Evolutionary conservation across 1,140 invertebrate species (phyloP).

Genomic region (Pseudomyrmex pallidus): DNA sequence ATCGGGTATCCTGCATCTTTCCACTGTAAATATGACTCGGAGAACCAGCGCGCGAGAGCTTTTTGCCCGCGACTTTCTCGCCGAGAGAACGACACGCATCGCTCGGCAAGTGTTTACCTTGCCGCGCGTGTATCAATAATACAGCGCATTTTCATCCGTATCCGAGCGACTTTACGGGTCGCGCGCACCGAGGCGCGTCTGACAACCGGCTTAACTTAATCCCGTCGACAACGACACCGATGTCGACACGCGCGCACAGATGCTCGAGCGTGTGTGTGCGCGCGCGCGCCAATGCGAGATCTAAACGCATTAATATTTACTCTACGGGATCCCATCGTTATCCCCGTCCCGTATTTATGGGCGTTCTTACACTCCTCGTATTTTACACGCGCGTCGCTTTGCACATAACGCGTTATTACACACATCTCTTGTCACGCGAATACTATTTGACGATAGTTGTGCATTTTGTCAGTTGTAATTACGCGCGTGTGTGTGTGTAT

Average conservation of each 20-base stretch:
- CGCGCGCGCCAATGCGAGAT: conserved; percentile 43
- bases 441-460: conserved; percentile 6
- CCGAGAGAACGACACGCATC: conserved; percentile 48
- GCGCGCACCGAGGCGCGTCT: conserved; percentile 33
- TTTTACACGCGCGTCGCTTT: conserved; percentile 14
- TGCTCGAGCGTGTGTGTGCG: neutral
- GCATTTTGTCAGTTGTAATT: neutral
- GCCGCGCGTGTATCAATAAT: conserved; percentile 52
- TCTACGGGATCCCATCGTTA: conserved; percentile 43
- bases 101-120: conserved; percentile 47
- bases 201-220: conserved; percentile 61
- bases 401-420: too few relatives aligned
- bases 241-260: conserved; percentile 47
- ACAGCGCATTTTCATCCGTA: conserved; percentile 56
- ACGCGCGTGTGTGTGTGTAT: neutral
- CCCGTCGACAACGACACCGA: conserved; percentile 38
- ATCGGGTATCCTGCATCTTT: conserved; percentile 64
- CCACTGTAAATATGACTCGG: conserved; percentile 64
- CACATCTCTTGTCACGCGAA: neutral
- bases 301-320: conserved; percentile 60
- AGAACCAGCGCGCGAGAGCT: conserved; percentile 19
- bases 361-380: conserved; percentile 2
- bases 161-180: conserved; percentile 51
- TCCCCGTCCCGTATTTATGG: conserved; percentile 22
- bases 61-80: conserved; percentile 44